phyloP scores from a whole-genome alignment of 2,888 invertebrate genomes.

The Epinotia ramella region DNA sequence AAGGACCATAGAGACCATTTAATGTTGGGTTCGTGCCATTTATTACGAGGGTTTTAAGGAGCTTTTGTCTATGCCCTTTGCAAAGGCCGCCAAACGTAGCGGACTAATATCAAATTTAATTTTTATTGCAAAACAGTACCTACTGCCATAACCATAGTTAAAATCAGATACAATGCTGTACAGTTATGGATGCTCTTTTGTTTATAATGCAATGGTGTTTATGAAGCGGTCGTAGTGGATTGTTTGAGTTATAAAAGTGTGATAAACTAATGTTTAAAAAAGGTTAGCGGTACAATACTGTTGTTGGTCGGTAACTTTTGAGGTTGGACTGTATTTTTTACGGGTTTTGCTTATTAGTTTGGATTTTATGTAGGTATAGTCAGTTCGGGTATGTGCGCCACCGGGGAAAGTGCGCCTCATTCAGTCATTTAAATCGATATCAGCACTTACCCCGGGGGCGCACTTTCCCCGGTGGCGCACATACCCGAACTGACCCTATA shows the following conservation, averaged over 20 bases:
- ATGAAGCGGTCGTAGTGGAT: conserved; percentile 26
- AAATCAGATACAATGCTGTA: conserved; percentile 25
- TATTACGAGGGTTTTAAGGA: conserved; percentile 65
- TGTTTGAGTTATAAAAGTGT: conserved; percentile 15
- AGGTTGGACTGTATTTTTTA: neutral
- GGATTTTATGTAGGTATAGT: neutral
- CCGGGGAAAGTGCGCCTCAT: too few species aligned
- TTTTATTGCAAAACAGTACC: conserved; percentile 10
- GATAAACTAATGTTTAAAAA: conserved; percentile 24
- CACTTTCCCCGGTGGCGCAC: too few species aligned
- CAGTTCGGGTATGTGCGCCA: too few species aligned
- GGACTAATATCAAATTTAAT: conserved; percentile 16
- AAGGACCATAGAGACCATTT: conserved; percentile 61
- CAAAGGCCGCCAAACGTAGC: conserved; percentile 61
- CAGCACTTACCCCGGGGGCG: too few species aligned
- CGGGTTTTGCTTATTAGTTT: neutral
- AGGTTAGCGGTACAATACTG: conserved; percentile 14
- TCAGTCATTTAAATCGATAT: too few species aligned
- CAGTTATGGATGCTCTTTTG: conserved; percentile 23
- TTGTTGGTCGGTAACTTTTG: conserved; percentile 20
- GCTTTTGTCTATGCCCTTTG: conserved; percentile 63
- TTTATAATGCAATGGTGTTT: conserved; percentile 34
- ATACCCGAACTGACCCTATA: too few species aligned
- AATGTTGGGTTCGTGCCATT: conserved; percentile 67
- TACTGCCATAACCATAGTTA: conserved; percentile 20